Conservation (phyloP, 2,888 invertebrate species). For the Tenthredo amoena region DNA sequence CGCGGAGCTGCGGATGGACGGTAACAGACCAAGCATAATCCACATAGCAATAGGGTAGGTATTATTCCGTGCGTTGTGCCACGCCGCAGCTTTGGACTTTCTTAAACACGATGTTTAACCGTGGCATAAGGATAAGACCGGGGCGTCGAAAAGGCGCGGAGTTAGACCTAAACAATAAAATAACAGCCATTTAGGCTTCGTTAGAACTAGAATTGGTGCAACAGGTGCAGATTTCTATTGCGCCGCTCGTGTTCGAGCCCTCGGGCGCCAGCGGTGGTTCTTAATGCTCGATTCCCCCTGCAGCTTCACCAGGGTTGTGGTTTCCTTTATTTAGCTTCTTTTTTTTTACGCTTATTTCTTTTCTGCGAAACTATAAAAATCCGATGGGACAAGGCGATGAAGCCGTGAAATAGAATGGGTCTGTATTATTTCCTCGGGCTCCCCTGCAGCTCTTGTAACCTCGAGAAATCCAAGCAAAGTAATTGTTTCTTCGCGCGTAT, state of each 20-base stretch:
- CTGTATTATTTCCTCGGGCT: constrained; percentile 3
- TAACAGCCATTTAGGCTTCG: constrained; percentile 7
- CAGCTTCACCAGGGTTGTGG: neutral
- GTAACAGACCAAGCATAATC: constrained; percentile 1
- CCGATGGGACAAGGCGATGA: constrained; percentile 31
- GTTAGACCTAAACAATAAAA: neutral
- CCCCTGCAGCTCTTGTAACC: neutral
- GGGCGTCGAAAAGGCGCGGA: neutral
- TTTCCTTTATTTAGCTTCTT: neutral
- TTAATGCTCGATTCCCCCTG: neutral
- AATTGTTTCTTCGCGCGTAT: neutral
- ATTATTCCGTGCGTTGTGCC: constrained; percentile 4
- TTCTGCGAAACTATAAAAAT: constrained; percentile 39
- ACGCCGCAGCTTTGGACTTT: neutral
- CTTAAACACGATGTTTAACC: neutral
- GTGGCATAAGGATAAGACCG: no score
- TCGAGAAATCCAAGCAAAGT: neutral
- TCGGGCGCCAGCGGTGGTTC: constrained; percentile 41
- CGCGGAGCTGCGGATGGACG: constrained; percentile 10
- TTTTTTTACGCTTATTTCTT: neutral
- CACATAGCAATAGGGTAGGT: neutral
- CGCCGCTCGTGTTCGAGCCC: constrained; percentile 41
- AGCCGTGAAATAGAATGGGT: constrained; percentile 48
- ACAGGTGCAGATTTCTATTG: constrained; percentile 31
- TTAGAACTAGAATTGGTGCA: constrained; percentile 31